A percentile compares a stretch with the other conserved stretches of the same genome.
These are phyloP conservation scores for Clarias fuscus DNA, from an alignment of 2,797 vertebrate genomes.

Conservation along the genomic window DNA sequence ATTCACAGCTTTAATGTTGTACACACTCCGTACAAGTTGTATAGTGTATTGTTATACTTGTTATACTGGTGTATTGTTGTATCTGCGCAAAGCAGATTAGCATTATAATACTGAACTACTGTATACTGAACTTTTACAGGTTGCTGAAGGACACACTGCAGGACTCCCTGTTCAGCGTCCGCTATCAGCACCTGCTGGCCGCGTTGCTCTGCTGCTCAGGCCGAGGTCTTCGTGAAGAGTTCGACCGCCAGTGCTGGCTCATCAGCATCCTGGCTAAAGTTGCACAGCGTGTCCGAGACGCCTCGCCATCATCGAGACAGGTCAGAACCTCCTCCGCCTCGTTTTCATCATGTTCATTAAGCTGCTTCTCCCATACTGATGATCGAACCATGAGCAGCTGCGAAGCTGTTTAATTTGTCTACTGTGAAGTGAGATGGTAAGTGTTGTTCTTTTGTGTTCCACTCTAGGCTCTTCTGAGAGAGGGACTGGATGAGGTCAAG, in stretches of 20 bases:
- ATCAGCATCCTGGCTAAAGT: conserved; percentile 84
- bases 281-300: conserved; percentile 86
- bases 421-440: not conserved
- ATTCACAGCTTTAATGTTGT: not conserved
- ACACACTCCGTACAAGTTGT: not conserved
- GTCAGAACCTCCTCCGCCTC: conserved; percentile 62
- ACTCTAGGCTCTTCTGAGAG: conserved; percentile 81
- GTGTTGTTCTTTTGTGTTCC: conserved; percentile 33
- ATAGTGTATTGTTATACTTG: not conserved
- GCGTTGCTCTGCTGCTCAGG: conserved; percentile 94
- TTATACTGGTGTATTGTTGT: not conserved
- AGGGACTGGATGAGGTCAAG: conserved; percentile 85
- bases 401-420: not conserved
- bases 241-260: conserved; percentile 90
- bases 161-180: conserved; percentile 93
- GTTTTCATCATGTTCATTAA: not conserved
- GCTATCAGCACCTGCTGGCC: conserved; percentile 92
- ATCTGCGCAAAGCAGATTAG: not conserved
- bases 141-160: conserved; percentile 92
- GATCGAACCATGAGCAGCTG: not conserved
- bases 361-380: not conserved
- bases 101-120: not conserved
- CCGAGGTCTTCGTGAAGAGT: conserved; percentile 87
- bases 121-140: conserved; percentile 67
- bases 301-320: conserved; percentile 82